phyloP scores from a whole-genome alignment of 2,113 vertebrate genomes.

The Mobula birostris region DNA sequence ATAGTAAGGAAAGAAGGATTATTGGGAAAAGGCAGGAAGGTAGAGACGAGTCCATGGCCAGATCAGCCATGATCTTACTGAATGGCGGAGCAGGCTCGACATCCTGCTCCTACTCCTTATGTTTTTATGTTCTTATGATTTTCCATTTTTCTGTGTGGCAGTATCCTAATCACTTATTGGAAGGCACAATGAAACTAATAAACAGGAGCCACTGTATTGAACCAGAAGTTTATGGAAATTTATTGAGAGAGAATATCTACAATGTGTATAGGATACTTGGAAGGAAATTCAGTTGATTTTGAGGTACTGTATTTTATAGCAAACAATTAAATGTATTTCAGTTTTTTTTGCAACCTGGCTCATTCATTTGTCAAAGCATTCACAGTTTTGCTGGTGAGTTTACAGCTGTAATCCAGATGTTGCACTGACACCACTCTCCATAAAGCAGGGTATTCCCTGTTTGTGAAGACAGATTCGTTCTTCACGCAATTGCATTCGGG shows the following conservation, averaged over 20 bases:
- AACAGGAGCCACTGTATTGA: neutral
- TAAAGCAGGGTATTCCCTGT: neutral
- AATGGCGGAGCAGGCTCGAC: no score
- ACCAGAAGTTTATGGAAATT: conserved; percentile 16
- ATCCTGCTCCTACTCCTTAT: no score
- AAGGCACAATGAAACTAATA: conserved; percentile 5
- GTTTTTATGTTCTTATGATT: no score
- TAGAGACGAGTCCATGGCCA: no score
- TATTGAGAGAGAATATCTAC: neutral
- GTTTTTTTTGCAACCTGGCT: neutral
- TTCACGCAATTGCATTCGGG: neutral
- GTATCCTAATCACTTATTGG: neutral
- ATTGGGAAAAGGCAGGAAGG: no score
- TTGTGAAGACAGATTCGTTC: neutral
- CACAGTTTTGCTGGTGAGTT: neutral
- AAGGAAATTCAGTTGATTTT: neutral
- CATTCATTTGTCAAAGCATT: neutral
- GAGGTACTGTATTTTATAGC: neutral
- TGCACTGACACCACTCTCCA: neutral
- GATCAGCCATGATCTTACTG: no score
- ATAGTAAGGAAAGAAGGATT: no score
- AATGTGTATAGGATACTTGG: conserved; percentile 23
- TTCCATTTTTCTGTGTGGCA: neutral
- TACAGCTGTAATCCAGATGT: neutral
- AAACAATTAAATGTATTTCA: neutral